Conservation (phyloP, 2,888 invertebrate genomes). For the Dermolepida albohirtum region DNA sequence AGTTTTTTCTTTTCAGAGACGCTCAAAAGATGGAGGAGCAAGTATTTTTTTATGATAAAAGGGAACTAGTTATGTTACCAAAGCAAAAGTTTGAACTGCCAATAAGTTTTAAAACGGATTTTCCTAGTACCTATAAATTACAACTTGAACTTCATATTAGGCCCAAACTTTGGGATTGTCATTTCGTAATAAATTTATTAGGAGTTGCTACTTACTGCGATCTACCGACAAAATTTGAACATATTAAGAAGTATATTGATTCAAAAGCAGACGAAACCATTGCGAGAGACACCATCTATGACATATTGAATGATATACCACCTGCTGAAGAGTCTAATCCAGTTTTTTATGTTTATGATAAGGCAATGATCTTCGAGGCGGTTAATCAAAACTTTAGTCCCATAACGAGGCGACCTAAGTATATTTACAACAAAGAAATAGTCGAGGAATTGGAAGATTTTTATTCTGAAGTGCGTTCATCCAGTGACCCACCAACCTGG, state of each 20-base stretch:
- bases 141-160: constrained; percentile 38
- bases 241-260: constrained; percentile 48
- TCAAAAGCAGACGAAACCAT: constrained; percentile 46
- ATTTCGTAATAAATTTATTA: constrained; percentile 35
- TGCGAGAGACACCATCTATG: constrained; percentile 49
- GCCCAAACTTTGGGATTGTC: constrained; percentile 43
- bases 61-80: constrained; percentile 45
- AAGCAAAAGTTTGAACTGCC: constrained; percentile 38
- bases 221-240: constrained; percentile 34
- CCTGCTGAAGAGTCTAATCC: constrained; percentile 26
- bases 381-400: constrained; percentile 50
- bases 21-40: constrained; percentile 16
- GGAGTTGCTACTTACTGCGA: constrained; percentile 25
- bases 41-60: constrained; percentile 47
- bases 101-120: constrained; percentile 45
- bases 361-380: constrained; percentile 55
- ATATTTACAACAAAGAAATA: constrained; percentile 52
- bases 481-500: constrained; percentile 51
- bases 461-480: constrained; percentile 48
- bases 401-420: constrained; percentile 48
- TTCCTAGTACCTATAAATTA: constrained; percentile 32
- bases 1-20: constrained; percentile 36
- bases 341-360: constrained; percentile 47
- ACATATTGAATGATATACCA: constrained; percentile 44
- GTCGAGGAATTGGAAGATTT: constrained; percentile 54